Evolutionary conservation across 37 sponge, comb jelly and placozoan species (phyloP), one percentile per base, ranked within the genome.

Genomic region (Dysidea cf. avara): DNA sequence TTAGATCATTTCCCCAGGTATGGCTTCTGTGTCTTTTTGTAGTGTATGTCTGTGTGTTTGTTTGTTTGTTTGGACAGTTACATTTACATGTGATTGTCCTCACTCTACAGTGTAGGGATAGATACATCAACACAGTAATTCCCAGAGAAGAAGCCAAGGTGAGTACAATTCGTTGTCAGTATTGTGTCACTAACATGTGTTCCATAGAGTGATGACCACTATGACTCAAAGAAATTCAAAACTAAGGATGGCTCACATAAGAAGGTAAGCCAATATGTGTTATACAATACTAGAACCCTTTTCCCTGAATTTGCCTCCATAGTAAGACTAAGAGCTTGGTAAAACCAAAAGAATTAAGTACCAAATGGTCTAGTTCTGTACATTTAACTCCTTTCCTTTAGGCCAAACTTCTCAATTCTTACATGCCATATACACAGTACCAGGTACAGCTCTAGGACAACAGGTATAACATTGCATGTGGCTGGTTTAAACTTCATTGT

Each of bases 1-100:
- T 61, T 53, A 78, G 90, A 28, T 92, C 97, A 18, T 80, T 90
- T 31, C 50, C 69, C 3, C 96, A 94, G 85, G 90, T 90, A 13
- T 36, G 69, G 24, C 24, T 1, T 30, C 26, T n/a, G 16, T 22
- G 22, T 59, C 57, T 25, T n/a, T 18, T 66, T n/a, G 32, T 21
- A 29, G 56, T 54, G 26, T 54, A 68, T 3, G 5, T 20, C 24
- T 57, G 25, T 21, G 40, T 7, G 34, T 53, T 9, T 69, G 47
- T 69, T 7, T 69, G 28, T 43, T 43, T 43, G 46, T 43, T 12
- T 43, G 46, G 5, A 9, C 46, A 12, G 9, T 43, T 43, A 43
- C 46, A 43, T 43, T 43, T 9, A 43, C 5, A 43, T 43, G 46
- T 43, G 46, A 43, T 43, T 43, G 46, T 43, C 55, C 30, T 29